These are phyloP conservation scores for Coreoperca whiteheadi DNA, from an alignment of 2,113 vertebrate species.

Conservation along the genomic window DNA sequence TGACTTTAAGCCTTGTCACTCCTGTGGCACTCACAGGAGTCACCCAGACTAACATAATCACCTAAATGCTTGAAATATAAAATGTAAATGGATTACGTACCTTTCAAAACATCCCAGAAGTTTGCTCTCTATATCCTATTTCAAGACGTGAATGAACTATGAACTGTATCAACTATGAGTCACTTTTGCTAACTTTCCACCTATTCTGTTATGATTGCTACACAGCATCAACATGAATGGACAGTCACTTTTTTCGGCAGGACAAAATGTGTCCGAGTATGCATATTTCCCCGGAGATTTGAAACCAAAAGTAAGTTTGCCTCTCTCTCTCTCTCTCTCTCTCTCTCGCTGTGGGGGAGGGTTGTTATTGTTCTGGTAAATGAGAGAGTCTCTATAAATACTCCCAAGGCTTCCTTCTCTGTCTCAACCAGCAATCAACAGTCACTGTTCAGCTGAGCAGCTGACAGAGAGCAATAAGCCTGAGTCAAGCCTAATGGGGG, in stretches of 20 bases:
- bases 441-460: constrained; percentile 72
- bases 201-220: neutral
- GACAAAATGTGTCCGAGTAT: constrained; percentile 42
- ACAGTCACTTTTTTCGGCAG: constrained; percentile 9
- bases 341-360: constrained; percentile 71
- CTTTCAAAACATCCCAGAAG: neutral
- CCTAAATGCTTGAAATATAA: neutral
- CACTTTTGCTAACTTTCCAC: neutral
- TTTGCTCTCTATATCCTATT: neutral
- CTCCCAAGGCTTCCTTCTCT: constrained; percentile 81
- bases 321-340: constrained; percentile 45
- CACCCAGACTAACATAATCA: neutral
- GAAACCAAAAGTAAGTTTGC: constrained; percentile 79
- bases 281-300: constrained; percentile 62
- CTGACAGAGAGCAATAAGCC: constrained; percentile 77
- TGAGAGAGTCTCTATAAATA: constrained; percentile 86
- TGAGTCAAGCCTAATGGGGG: constrained; percentile 79
- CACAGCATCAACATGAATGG: neutral
- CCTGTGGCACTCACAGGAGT: neutral
- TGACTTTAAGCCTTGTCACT: neutral
- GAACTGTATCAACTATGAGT: neutral
- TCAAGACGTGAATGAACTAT: neutral
- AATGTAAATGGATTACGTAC: neutral
- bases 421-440: constrained; percentile 79
- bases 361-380: constrained; percentile 86